Conservation (phyloP, 1,140 invertebrate species). For the Oryctes rhinoceros region DNA sequence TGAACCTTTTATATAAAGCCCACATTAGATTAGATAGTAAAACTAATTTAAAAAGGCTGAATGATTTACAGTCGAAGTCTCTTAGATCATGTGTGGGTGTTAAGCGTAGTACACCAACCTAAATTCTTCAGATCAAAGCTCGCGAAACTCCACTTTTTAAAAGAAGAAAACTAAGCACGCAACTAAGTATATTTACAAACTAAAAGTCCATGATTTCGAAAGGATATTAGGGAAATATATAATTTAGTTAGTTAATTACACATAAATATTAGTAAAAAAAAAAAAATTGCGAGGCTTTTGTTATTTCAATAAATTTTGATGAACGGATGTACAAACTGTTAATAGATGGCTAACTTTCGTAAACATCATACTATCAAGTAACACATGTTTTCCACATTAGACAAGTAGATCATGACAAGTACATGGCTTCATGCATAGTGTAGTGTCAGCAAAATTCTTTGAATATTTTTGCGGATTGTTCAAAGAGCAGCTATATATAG, state of each 20-base stretch:
- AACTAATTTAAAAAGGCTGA: conserved; percentile 18
- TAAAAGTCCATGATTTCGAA: neutral
- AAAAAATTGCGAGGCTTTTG: neutral
- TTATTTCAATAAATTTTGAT: neutral
- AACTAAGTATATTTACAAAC: neutral
- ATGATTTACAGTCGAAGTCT: neutral
- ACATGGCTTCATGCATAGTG: neutral
- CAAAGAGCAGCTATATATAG: neutral
- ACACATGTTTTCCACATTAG: neutral
- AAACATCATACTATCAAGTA: neutral
- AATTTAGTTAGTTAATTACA: neutral
- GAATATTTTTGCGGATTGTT: neutral
- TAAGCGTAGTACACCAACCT: neutral
- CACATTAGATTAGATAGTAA: neutral
- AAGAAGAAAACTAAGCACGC: too few species aligned
- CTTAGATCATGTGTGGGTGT: neutral
- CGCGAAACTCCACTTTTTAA: neutral
- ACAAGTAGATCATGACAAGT: neutral
- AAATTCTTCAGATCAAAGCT: neutral
- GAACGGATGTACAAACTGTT: neutral
- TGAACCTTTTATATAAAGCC: neutral
- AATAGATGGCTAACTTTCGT: neutral
- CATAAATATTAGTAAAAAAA: neutral
- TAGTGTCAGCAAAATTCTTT: neutral
- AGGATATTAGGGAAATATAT: neutral